A percentile compares a stretch with the other conserved stretches of the same genome.
phyloP scores from a whole-genome alignment of 2,888 invertebrate genomes.

The Ichneumon xanthorius region DNA sequence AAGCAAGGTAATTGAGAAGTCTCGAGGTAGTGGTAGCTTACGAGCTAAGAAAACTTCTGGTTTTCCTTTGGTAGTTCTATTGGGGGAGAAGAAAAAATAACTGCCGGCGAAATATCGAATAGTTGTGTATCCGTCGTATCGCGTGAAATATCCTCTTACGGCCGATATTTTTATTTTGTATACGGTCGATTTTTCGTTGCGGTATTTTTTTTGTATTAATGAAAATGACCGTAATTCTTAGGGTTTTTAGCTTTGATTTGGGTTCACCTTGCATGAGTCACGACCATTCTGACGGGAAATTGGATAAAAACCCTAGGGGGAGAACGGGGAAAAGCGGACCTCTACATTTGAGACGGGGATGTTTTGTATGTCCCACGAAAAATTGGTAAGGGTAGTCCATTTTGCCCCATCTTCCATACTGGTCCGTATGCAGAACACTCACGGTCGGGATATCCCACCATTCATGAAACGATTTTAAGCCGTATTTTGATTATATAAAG shows the following conservation, averaged over 20 bases:
- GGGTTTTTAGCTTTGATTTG: too few relatives aligned
- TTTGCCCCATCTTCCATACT: background rate
- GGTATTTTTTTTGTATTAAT: background rate
- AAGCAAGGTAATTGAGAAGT: slow-evolving; percentile 67
- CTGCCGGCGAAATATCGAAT: slow-evolving; percentile 20
- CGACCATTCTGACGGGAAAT: too few relatives aligned
- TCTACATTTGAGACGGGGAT: too few relatives aligned
- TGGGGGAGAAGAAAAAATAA: slow-evolving; percentile 3
- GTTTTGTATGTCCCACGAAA: too few relatives aligned
- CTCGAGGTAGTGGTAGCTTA: slow-evolving; percentile 34
- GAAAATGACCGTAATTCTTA: background rate
- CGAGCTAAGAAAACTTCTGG: slow-evolving; percentile 47
- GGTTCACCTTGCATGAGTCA: too few relatives aligned
- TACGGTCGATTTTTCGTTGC: background rate
- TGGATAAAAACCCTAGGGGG: too few relatives aligned
- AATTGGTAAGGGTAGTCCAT: too few relatives aligned
- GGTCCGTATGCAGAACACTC: background rate
- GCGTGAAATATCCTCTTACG: background rate
- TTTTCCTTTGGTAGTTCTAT: slow-evolving; percentile 31
- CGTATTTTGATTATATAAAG: slow-evolving; percentile 51
- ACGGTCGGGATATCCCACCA: background rate
- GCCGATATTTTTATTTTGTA: too few relatives aligned
- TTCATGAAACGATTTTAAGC: slow-evolving; percentile 32
- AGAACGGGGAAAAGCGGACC: too few relatives aligned
- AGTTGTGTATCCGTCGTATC: background rate